phyloP scores from a whole-genome alignment of 2,113 vertebrate species.

The Myrmecobius fasciatus region DNA sequence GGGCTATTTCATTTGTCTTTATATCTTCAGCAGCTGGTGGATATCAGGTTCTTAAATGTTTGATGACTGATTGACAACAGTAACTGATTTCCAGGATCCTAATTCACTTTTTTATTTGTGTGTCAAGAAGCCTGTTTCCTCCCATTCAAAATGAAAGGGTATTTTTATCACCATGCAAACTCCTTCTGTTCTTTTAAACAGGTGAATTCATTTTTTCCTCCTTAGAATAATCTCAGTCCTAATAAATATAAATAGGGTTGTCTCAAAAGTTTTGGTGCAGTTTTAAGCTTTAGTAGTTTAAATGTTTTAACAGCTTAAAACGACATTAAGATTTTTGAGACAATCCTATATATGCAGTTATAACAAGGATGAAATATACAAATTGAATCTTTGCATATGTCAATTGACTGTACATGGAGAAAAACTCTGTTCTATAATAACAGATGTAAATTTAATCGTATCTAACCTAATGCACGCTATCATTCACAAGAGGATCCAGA shows the following conservation, averaged over 20 bases:
- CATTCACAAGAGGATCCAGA: neutral
- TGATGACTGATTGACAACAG: neutral
- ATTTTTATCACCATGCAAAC: neutral
- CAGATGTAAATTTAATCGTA: neutral
- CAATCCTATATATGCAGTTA: neutral
- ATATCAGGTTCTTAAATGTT: neutral
- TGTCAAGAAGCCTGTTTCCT: neutral
- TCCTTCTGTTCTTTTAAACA: constrained; percentile 26
- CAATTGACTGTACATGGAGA: neutral
- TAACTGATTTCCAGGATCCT: too few relatives aligned
- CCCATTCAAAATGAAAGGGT: neutral
- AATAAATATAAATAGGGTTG: constrained; percentile 29
- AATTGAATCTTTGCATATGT: neutral
- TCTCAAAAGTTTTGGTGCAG: neutral
- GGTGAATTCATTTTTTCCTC: neutral
- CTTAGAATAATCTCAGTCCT: constrained; percentile 10
- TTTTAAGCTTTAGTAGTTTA: neutral
- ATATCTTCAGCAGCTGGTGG: neutral
- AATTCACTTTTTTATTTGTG: neutral
- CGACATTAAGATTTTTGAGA: neutral
- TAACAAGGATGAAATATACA: neutral
- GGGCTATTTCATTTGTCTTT: neutral
- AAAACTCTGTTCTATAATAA: neutral
- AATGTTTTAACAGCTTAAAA: neutral
- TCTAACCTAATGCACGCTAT: neutral